Base-by-base conservation (phyloP, 2,888 invertebrate genomes). In the Drosophila histrio region DNA sequence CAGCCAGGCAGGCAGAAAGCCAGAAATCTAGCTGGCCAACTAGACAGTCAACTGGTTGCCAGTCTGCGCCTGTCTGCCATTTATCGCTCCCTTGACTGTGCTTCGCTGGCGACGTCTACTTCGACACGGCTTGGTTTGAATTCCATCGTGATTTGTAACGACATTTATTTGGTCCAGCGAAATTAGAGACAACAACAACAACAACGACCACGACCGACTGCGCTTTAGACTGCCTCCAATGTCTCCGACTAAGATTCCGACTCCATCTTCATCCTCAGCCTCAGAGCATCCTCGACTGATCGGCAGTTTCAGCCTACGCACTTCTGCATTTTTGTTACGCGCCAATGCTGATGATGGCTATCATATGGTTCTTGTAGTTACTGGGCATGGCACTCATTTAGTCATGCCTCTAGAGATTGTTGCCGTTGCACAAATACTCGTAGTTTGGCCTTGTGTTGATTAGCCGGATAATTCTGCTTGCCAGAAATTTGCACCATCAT, bases 141-240 rank as follows among this genome's bases (percentile, higher is more conserved):
- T 89, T 88, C 90, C 90, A 79, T 85, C 85, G 89, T 89, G 90
- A 90, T 89, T 89, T 89, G 90, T 89, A 89, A 90, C 81, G 89
- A 89, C 90, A 87, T 89, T 89, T 89, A 89, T 87, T 88, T 87
- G 79, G 84, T 72, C 72, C 82, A 72, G 72, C 79, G 74, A 88
- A 88, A 87, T 88, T 81, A 88, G 88, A 86, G 73, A 75, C 74
- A 78, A 70, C 44, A 24, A 38, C 21, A 32, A 13, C 53, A 24
- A 46, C 56, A 36, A 60, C 70, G 30, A 43, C 32, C 62, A 66
- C 56, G 72, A 60, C 46, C 56, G 72, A 60, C 46, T 60, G 22
- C 46, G 49, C 8, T 47, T 49, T 47, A 54, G 41, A 5, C 54
- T 60, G 62, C 47, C n/a, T n/a, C n/a, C 24, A 9, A 26, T 54